Conservation (phyloP, 2,797 vertebrate species). For the Pipistrellus kuhlii region DNA sequence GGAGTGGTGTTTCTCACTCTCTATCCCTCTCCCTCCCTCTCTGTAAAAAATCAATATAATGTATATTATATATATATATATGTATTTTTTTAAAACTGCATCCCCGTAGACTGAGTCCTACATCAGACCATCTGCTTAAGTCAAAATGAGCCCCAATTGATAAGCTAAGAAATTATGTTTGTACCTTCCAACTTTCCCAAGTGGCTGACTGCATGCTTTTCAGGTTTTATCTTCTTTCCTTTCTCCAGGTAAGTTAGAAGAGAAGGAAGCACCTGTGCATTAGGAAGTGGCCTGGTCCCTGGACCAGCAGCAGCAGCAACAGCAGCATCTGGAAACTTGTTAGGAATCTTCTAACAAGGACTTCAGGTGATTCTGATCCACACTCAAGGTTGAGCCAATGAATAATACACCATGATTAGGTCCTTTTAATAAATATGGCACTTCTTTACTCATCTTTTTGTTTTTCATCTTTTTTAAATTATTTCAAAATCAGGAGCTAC, state of each 20-base stretch:
- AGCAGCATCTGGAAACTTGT: not conserved
- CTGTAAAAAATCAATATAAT: too few relatives aligned
- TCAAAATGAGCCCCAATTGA: not conserved
- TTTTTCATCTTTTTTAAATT: not conserved
- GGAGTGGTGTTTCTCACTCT: too few relatives aligned
- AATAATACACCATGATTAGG: not conserved
- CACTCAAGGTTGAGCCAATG: not conserved
- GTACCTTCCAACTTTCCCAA: not conserved
- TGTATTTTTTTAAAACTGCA: not conserved
- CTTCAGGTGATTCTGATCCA: not conserved
- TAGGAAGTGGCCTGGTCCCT: not conserved
- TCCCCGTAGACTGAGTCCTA: not conserved
- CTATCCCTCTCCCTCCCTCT: too few relatives aligned
- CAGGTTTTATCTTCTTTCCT: slow-evolving; percentile 23
- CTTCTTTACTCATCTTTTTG: not conserved
- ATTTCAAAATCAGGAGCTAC: not conserved
- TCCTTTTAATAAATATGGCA: not conserved
- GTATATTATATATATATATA: too few relatives aligned
- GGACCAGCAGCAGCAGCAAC: not conserved
- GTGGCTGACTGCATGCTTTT: not conserved
- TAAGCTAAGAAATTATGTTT: not conserved
- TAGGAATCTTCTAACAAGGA: not conserved
- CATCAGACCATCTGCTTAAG: not conserved
- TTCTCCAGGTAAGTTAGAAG: not conserved
- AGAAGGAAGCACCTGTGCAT: not conserved